Percentiles rank a stretch among this genome's conserved stretches.
phyloP scores from a whole-genome alignment of 2,888 invertebrate genomes.

The Polydrusus pterygomalis region DNA sequence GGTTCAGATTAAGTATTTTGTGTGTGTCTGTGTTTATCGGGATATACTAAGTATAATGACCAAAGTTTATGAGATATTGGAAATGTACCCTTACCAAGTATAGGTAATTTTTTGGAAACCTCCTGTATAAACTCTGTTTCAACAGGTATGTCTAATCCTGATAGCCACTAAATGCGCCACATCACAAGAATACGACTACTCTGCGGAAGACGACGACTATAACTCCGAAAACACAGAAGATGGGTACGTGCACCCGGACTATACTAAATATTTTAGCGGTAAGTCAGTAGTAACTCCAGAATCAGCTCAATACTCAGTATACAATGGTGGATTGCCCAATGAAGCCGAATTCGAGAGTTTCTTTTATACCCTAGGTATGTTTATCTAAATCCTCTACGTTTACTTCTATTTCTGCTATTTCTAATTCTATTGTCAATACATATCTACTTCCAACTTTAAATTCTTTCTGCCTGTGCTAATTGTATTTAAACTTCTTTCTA shows the following conservation, averaged over 20 bases:
- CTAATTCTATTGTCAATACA: too few species aligned
- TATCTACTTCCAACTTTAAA: too few species aligned
- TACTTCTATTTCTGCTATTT: too few species aligned
- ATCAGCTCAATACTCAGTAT: conserved; percentile 47
- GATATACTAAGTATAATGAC: too few species aligned
- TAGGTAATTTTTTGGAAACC: too few species aligned
- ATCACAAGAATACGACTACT: conserved; percentile 61
- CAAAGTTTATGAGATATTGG: too few species aligned
- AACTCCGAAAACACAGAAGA: conserved; percentile 57
- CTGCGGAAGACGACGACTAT: conserved; percentile 61
- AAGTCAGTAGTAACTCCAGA: conserved; percentile 60
- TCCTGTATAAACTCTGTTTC: background rate
- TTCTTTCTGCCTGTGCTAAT: too few species aligned
- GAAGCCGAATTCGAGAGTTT: conserved; percentile 76
- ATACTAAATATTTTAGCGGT: conserved; percentile 67
- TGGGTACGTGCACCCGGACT: conserved; percentile 64
- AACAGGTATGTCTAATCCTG: conserved; percentile 61
- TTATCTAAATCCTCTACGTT: conserved; percentile 5
- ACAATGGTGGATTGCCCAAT: conserved; percentile 67
- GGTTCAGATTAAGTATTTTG: too few species aligned
- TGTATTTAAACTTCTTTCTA: too few species aligned
- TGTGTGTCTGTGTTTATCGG: too few species aligned
- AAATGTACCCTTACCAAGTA: too few species aligned
- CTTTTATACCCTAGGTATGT: conserved; percentile 66
- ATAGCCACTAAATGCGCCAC: conserved; percentile 55